phyloP scores from a whole-genome alignment of 2,797 vertebrate genomes.

The Acrossocheilus fasciatus region DNA sequence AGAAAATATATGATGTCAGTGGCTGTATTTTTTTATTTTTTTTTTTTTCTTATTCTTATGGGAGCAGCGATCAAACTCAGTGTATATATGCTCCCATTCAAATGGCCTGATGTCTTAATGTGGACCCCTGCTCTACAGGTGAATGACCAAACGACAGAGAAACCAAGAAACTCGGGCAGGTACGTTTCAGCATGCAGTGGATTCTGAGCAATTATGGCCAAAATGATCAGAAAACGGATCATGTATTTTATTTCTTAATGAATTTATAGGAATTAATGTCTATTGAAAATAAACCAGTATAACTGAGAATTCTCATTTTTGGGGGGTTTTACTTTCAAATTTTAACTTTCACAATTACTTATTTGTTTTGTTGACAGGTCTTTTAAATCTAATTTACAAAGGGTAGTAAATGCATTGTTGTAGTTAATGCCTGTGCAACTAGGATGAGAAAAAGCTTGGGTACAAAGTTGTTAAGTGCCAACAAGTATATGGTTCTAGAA shows the following conservation, averaged over 20 bases:
- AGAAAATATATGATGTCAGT: background rate
- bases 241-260: background rate
- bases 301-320: background rate
- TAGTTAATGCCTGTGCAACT: background rate
- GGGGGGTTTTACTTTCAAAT: too few relatives aligned
- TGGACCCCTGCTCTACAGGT: background rate
- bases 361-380: background rate
- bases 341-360: too few relatives aligned
- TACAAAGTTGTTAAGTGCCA: background rate
- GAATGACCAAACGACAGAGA: constrained; percentile 11
- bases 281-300: background rate
- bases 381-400: background rate
- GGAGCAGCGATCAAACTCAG: constrained; percentile 10
- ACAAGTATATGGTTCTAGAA: background rate
- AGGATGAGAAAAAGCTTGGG: background rate
- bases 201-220: background rate
- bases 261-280: background rate
- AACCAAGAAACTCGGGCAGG: constrained; percentile 3
- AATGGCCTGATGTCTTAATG: constrained; percentile 10
- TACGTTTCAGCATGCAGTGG: background rate
- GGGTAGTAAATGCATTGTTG: background rate
- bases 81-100: constrained; percentile 38
- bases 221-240: background rate
- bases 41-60: constrained; percentile 1
- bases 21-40: constrained; percentile 19